phyloP scores from a whole-genome alignment of 2,797 vertebrate genomes.

The Decapterus maruadsi region DNA sequence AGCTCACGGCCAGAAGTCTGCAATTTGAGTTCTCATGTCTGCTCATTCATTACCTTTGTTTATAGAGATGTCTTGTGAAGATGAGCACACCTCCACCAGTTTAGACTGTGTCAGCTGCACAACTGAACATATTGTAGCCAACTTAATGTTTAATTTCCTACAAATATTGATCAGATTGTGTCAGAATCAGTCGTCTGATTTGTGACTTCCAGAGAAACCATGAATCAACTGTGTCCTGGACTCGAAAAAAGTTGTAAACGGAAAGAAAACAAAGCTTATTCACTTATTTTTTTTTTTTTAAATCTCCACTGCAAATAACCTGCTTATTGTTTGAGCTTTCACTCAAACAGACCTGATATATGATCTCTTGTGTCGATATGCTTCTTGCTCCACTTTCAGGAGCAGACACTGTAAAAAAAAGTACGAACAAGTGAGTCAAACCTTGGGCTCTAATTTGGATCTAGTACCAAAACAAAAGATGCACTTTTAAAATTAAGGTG shows the following conservation, averaged over 20 bases:
- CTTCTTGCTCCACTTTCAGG: neutral
- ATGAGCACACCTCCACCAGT: neutral
- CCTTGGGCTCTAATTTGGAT: neutral
- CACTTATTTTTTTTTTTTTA: neutral
- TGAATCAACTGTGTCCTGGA: neutral
- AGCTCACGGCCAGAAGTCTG: too few relatives aligned
- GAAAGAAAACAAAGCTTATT: neutral
- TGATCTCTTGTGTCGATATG: neutral
- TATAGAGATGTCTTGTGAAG: neutral
- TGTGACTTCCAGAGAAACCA: neutral
- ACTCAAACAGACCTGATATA: neutral
- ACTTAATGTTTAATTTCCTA: neutral
- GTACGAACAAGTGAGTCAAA: too few relatives aligned
- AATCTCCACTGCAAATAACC: neutral
- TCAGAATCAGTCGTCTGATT: neutral
- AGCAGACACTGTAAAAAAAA: too few relatives aligned
- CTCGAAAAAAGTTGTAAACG: neutral
- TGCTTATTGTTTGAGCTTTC: constrained; percentile 12
- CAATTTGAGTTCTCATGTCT: too few relatives aligned
- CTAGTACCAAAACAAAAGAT: neutral
- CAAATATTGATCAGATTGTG: neutral
- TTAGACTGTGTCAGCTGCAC: neutral
- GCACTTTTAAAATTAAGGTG: neutral
- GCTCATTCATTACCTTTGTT: neutral
- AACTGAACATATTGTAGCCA: neutral